These are phyloP conservation scores for Gymnocephalus cernua DNA, from an alignment of 2,113 vertebrate genomes.

Conservation along the genomic window DNA sequence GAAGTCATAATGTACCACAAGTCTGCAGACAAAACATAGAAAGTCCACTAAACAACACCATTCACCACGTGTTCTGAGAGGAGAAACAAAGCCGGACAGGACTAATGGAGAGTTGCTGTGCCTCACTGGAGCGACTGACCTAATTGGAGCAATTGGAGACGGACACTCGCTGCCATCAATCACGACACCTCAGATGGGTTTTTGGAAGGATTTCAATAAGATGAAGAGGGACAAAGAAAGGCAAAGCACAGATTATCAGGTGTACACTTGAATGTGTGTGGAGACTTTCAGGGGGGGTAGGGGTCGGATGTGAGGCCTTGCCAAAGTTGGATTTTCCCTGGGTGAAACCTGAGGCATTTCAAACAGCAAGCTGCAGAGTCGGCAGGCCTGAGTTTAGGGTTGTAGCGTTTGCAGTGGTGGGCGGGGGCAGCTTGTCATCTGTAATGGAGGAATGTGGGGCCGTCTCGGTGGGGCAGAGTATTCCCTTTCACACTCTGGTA, in stretches of 20 bases:
- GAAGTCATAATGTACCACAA: slow-evolving; percentile 39
- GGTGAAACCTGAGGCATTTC: slow-evolving; percentile 72
- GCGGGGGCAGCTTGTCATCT: slow-evolving; percentile 64
- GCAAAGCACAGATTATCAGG: slow-evolving; percentile 29
- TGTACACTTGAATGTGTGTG: slow-evolving; percentile 29
- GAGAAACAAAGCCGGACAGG: slow-evolving; percentile 29
- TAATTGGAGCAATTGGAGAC: slow-evolving; percentile 66
- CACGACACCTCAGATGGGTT: slow-evolving; percentile 36
- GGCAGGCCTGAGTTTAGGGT: slow-evolving; percentile 55
- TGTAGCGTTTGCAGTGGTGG: slow-evolving; percentile 7
- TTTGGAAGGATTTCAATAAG: slow-evolving; percentile 66
- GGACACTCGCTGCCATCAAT: slow-evolving; percentile 59
- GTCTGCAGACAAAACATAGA: slow-evolving; percentile 56
- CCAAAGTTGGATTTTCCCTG: slow-evolving; percentile 61
- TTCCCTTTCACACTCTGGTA: slow-evolving; percentile 70
- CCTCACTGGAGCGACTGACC: slow-evolving; percentile 56
- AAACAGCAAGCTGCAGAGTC: slow-evolving; percentile 67
- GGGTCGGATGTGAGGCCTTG: slow-evolving; percentile 50
- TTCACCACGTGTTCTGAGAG: slow-evolving; percentile 49
- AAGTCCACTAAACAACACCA: slow-evolving; percentile 33
- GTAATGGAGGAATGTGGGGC: slow-evolving; percentile 78
- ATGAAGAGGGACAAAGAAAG: slow-evolving; percentile 21
- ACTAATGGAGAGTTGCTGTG: slow-evolving; percentile 36
- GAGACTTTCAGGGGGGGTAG: slow-evolving; percentile 2
- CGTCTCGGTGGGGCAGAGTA: slow-evolving; percentile 68